Percentiles rank a stretch among this genome's conserved stretches.
These are phyloP conservation scores for Eulemur coronatus DNA, from an alignment of 2,797 vertebrate species.

Conservation along the genomic window DNA sequence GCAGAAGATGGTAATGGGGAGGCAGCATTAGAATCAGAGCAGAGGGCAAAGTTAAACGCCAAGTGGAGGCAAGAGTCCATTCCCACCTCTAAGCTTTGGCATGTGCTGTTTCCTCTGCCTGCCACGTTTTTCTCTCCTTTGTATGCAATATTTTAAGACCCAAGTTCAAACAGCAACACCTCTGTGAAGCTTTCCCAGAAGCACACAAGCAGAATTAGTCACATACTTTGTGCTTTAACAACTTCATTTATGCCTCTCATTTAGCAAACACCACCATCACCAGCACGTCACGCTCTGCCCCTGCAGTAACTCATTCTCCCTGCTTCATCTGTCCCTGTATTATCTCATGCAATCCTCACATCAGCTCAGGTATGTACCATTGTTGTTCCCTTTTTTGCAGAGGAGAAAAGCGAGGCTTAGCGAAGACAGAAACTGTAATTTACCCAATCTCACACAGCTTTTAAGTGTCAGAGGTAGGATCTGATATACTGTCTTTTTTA, in stretches of 20 bases:
- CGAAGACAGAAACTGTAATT: background rate
- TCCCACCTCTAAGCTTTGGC: background rate
- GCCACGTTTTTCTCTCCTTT: background rate
- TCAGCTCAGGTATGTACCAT: background rate
- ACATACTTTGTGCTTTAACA: background rate
- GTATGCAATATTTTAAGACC: background rate
- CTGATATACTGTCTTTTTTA: background rate
- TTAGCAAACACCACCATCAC: background rate
- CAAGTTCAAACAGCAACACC: background rate
- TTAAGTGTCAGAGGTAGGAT: background rate
- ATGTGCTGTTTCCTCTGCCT: background rate
- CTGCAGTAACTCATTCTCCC: background rate
- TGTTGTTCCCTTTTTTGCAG: background rate
- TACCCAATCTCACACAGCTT: background rate
- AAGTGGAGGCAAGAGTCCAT: background rate
- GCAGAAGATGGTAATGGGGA: background rate
- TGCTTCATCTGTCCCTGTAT: background rate
- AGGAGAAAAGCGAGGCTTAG: background rate
- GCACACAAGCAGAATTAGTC: background rate
- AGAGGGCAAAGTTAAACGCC: background rate
- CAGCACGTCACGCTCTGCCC: background rate
- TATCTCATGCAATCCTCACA: background rate
- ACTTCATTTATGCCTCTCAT: background rate
- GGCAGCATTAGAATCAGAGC: background rate
- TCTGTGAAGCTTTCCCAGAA: background rate